A percentile compares a stretch with the other conserved stretches of the same genome.
Conservation (phyloP, 2,888 invertebrate species). For the Himalopsyche anomala region DNA sequence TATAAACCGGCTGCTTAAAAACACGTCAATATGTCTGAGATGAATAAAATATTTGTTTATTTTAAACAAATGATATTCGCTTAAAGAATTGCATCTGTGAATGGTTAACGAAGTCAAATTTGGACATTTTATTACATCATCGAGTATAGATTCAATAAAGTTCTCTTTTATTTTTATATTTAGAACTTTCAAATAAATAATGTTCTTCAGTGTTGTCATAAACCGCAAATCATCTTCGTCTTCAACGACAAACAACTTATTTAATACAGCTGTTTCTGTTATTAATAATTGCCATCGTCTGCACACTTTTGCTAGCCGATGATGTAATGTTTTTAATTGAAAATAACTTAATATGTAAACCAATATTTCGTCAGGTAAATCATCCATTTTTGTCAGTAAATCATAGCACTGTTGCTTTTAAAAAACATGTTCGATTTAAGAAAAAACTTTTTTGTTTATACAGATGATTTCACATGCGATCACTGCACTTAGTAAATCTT, state of each 20-base stretch:
- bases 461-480: not conserved
- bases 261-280: slow-evolving; percentile 45
- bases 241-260: slow-evolving; percentile 50
- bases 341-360: slow-evolving; percentile 59
- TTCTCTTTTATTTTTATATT: slow-evolving; percentile 53
- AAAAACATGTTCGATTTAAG: not conserved
- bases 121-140: slow-evolving; percentile 50
- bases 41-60: slow-evolving; percentile 56
- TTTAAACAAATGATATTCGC: slow-evolving; percentile 57
- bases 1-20: slow-evolving; percentile 56
- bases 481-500: not conserved
- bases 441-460: not conserved
- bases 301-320: slow-evolving; percentile 49
- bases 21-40: slow-evolving; percentile 57
- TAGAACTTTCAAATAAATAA: slow-evolving; percentile 48
- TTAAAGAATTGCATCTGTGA: slow-evolving; percentile 54
- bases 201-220: slow-evolving; percentile 49
- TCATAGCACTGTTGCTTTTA: not conserved
- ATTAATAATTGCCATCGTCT: slow-evolving; percentile 56
- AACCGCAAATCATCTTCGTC: slow-evolving; percentile 51
- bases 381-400: slow-evolving; percentile 51
- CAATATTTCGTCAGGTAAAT: slow-evolving; percentile 59
- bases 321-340: slow-evolving; percentile 49
- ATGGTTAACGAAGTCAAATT: slow-evolving; percentile 54
- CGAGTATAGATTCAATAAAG: slow-evolving; percentile 56